phyloP scores from a whole-genome alignment of 2,888 invertebrate species.

The Trichacis sp. region DNA sequence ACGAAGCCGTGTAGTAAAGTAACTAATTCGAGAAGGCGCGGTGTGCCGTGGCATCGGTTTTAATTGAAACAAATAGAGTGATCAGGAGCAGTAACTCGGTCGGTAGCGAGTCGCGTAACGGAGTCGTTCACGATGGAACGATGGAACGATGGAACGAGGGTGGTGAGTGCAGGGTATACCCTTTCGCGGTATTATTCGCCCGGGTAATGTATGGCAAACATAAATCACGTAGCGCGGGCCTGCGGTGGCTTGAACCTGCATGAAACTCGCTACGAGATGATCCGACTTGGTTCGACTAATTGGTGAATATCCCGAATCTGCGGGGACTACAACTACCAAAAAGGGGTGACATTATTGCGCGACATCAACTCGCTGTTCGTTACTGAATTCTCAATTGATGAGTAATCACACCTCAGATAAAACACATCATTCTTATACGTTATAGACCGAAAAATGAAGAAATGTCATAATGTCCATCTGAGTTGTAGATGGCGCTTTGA shows the following conservation, averaged over 20 bases:
- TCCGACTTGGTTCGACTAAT: conserved; percentile 47
- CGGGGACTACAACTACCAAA: conserved; percentile 29
- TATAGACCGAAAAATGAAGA: too few relatives aligned
- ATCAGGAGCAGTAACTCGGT: conserved; percentile 51
- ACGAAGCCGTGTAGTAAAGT: too few relatives aligned
- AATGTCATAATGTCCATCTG: too few relatives aligned
- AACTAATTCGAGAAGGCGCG: too few relatives aligned
- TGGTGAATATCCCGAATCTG: conserved; percentile 40
- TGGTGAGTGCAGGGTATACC: conserved; percentile 52
- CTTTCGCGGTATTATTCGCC: conserved; percentile 67
- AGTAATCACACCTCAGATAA: conserved; percentile 2
- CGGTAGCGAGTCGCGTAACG: conserved; percentile 36
- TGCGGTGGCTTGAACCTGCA: conserved; percentile 55
- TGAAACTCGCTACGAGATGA: conserved; percentile 57
- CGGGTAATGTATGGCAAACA: conserved; percentile 64
- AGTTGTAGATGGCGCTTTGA: too few relatives aligned
- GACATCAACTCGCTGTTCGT: conserved; percentile 18
- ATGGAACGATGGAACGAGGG: conserved; percentile 41
- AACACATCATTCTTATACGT: too few relatives aligned
- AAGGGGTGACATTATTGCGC: conserved; percentile 37
- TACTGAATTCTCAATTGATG: conserved; percentile 25
- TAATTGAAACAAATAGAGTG: conserved; percentile 67
- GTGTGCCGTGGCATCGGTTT: conserved; percentile 40
- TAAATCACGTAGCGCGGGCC: conserved; percentile 58
- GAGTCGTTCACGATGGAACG: too few relatives aligned